These are phyloP conservation scores for Progne subis DNA, from an alignment of 2,113 vertebrate genomes.

Conservation along the genomic window DNA sequence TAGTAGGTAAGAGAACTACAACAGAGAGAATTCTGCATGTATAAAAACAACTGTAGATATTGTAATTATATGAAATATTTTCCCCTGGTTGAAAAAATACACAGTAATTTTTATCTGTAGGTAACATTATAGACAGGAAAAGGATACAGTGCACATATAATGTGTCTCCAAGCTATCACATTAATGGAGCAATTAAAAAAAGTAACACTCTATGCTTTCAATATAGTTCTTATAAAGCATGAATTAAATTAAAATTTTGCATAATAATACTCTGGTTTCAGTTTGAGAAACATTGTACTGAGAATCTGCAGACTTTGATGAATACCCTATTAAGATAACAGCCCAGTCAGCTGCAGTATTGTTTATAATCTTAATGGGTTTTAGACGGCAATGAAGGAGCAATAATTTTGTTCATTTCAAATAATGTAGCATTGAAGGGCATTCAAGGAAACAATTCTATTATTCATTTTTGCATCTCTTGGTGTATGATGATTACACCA, in stretches of 20 bases:
- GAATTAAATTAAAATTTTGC: slow-evolving; percentile 50
- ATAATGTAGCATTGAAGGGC: slow-evolving; percentile 19
- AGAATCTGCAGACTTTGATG: slow-evolving; percentile 67
- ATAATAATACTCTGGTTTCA: slow-evolving; percentile 51
- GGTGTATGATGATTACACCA: slow-evolving; percentile 21
- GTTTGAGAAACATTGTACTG: slow-evolving; percentile 46
- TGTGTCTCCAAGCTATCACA: background rate
- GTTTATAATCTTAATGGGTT: slow-evolving; percentile 70
- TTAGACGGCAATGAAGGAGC: slow-evolving; percentile 53
- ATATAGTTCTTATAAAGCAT: slow-evolving; percentile 5
- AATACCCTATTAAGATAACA: slow-evolving; percentile 69
- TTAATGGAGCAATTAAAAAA: slow-evolving; percentile 6
- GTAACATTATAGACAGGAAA: background rate
- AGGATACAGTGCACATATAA: background rate
- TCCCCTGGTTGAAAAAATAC: background rate
- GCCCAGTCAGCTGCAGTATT: slow-evolving; percentile 63
- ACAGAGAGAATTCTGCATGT: background rate
- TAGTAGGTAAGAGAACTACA: background rate
- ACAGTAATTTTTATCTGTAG: background rate
- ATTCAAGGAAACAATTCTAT: slow-evolving; percentile 39
- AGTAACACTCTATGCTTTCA: slow-evolving; percentile 36
- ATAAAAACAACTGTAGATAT: background rate
- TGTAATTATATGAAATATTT: background rate
- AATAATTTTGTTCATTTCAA: slow-evolving; percentile 66
- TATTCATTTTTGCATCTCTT: slow-evolving; percentile 35